Evolutionary conservation across 1,140 invertebrate genomes (phyloP), one percentile per base, ranked within the genome.

Genomic region (Calycopis cecrops): DNA sequence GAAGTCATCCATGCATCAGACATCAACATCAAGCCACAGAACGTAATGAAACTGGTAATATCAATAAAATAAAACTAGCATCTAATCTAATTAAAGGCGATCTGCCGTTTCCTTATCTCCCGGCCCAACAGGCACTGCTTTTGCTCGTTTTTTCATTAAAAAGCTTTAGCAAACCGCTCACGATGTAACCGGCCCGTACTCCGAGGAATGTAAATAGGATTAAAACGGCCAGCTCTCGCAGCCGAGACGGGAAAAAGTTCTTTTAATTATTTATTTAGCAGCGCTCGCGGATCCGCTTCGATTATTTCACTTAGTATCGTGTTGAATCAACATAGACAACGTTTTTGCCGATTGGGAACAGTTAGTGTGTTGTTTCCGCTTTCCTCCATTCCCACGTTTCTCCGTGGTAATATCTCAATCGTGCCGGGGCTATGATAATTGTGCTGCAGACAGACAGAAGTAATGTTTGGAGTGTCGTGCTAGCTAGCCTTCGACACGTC

Each of bases 141-240:
- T 44, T 44, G 40, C 40, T 44, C 40, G 40, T 44, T 44, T 44
- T 44, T 44, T 44, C 40, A 44, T 44, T 44, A 44, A 44, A 44
- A 44, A 44, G 40, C 40, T 44, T 44, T 44, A 44, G 40, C 40
- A 44, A 44, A 44, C 40, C 40, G 40, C 40, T 44, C 14, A 17
- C 59, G 40, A 35, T 60, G 61, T 16, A 28, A 60, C 38, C 55
- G 58, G 58, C 34, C 69, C 40, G 57, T 47, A 54, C 62, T 58
- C 51, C 59, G 59, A 55, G 69, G 76, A 73, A 73, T 79, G 74
- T 76, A 79, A 77, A 77, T 77, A 79, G 69, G 76, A 70, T 67
- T 53, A 72, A 72, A 69, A 58, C 68, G 66, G 64, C 52, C 63
- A 60, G 57, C 69, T 35, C 35, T 53, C 48, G 48, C 17, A 28